Evolutionary conservation across 2,797 vertebrate genomes (phyloP).

Genomic region (Leptoclinus maculatus): DNA sequence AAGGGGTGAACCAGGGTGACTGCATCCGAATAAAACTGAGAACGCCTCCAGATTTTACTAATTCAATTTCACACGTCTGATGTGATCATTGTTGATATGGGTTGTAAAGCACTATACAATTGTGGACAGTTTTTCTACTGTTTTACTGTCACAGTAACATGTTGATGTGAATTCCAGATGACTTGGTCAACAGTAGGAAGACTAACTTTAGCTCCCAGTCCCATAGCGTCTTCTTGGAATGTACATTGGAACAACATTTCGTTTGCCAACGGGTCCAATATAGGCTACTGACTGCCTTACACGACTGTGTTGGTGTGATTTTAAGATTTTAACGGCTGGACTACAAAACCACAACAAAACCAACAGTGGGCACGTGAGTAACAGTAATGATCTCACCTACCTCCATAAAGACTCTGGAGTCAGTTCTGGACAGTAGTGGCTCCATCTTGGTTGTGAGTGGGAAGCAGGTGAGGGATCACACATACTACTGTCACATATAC

Average conservation of each 20-base stretch:
- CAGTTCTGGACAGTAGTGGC: background rate
- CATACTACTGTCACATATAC: too few relatives aligned
- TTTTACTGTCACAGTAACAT: slow-evolving; percentile 11
- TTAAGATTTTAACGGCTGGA: background rate
- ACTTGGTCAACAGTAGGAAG: slow-evolving; percentile 30
- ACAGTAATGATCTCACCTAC: background rate
- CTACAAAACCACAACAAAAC: background rate
- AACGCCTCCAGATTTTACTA: background rate
- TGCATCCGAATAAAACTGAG: slow-evolving; percentile 8
- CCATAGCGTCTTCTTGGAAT: slow-evolving; percentile 43
- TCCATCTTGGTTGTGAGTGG: background rate
- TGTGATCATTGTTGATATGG: background rate
- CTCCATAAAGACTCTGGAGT: background rate
- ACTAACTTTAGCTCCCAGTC: slow-evolving; percentile 46
- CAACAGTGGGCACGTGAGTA: background rate
- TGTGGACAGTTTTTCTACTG: background rate
- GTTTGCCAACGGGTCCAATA: slow-evolving; percentile 3
- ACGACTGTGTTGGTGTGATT: background rate
- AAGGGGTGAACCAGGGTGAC: slow-evolving; percentile 4
- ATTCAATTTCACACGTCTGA: background rate
- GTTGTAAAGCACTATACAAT: background rate
- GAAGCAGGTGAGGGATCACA: background rate
- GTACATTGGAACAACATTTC: slow-evolving; percentile 5
- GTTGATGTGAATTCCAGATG: slow-evolving; percentile 50
- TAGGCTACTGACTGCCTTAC: slow-evolving; percentile 22